Percentiles rank a stretch among this genome's conserved stretches.
phyloP scores from a whole-genome alignment of 2,113 vertebrate genomes.

The Takifugu flavidus region DNA sequence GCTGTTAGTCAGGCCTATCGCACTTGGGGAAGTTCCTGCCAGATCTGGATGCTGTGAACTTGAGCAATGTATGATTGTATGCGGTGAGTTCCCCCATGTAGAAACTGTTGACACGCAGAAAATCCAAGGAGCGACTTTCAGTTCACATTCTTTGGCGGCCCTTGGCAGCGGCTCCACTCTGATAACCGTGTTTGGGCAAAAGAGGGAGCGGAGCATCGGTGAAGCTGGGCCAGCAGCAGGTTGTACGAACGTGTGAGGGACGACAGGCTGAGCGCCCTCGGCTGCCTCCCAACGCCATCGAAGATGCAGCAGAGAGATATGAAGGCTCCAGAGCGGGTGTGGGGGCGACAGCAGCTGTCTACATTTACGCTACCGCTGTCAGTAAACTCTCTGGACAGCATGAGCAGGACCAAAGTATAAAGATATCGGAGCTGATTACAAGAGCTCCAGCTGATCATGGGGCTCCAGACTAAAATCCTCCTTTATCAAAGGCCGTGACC shows the following conservation, averaged over 20 bases:
- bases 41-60: constrained; percentile 6
- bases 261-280: not conserved
- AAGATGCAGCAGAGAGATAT: too few species aligned
- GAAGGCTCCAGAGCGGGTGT: too few species aligned
- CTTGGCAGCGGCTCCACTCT: constrained; percentile 18
- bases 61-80: not conserved
- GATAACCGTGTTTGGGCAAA: constrained; percentile 62
- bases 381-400: too few species aligned
- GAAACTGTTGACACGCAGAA: not conserved
- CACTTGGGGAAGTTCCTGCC: constrained; percentile 18
- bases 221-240: constrained; percentile 33
- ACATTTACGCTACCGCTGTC: too few species aligned
- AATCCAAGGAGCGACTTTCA: constrained; percentile 3
- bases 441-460: too few species aligned
- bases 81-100: not conserved
- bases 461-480: too few species aligned
- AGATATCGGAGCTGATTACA: too few species aligned
- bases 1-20: constrained; percentile 31
- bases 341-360: too few species aligned
- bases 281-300: not conserved
- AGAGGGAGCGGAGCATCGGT: constrained; percentile 22
- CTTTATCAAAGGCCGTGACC: too few species aligned
- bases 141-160: constrained; percentile 34
- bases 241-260: constrained; percentile 17
- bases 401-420: too few species aligned